These are phyloP conservation scores for Columba livia DNA, from an alignment of 2,113 vertebrate genomes.

Conservation along the genomic window DNA sequence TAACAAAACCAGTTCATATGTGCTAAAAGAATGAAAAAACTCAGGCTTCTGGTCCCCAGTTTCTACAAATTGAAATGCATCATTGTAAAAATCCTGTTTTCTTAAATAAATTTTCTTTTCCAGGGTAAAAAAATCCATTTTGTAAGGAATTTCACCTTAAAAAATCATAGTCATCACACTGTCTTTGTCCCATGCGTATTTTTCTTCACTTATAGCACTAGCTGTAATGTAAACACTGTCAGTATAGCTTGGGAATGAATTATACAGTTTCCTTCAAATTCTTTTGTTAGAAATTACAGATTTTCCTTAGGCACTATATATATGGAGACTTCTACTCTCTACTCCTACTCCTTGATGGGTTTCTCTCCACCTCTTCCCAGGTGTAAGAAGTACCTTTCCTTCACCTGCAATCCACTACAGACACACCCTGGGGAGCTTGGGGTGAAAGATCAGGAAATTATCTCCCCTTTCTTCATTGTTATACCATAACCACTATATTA, in stretches of 20 bases:
- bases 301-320: not conserved
- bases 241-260: not conserved
- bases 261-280: not conserved
- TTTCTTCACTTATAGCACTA: not conserved
- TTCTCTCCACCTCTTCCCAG: not conserved
- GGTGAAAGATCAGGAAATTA: not conserved
- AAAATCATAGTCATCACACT: not conserved
- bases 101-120: not conserved
- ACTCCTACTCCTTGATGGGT: fast-evolving
- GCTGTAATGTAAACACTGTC: not conserved
- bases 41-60: fast-evolving
- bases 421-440: not conserved
- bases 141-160: not conserved
- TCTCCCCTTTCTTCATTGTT: not conserved
- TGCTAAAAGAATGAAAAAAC: not conserved
- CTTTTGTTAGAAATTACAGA: not conserved
- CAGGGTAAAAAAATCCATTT: not conserved
- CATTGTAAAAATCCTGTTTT: not conserved
- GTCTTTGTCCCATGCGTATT: too few relatives aligned
- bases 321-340: not conserved
- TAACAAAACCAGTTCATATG: not conserved
- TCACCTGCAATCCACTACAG: not conserved
- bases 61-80: not conserved
- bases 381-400: not conserved
- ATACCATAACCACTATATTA: not conserved